These are phyloP conservation scores for Muricea muricata DNA, from an alignment of 92 coral and sea anemone species.

Conservation along the genomic window DNA sequence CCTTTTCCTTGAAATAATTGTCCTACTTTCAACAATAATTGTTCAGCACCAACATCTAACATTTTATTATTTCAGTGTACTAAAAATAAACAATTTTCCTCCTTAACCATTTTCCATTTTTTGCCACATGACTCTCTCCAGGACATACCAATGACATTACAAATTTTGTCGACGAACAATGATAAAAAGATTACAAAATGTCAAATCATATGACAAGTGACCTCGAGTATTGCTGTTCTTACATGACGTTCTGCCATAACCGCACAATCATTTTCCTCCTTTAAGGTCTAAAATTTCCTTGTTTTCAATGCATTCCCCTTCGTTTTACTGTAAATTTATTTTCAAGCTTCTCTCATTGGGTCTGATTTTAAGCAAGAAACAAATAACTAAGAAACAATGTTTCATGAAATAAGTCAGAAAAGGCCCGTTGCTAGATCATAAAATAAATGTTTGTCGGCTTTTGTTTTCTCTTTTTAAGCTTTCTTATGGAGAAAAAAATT, in stretches of 20 bases:
- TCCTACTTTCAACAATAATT: slow-evolving; percentile 77
- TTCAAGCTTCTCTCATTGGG: not conserved
- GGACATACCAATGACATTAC: too few species aligned
- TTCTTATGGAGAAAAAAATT: not conserved
- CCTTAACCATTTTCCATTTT: not conserved
- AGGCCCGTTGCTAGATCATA: too few species aligned
- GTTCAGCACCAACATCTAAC: slow-evolving; percentile 82
- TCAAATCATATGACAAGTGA: not conserved
- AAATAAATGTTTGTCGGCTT: too few species aligned
- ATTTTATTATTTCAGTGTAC: slow-evolving; percentile 44
- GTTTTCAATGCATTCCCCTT: not conserved
- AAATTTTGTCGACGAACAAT: too few species aligned
- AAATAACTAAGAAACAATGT: too few species aligned
- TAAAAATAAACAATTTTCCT: not conserved
- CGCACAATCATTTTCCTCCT: not conserved
- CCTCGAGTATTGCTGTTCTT: not conserved
- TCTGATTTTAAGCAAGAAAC: not conserved
- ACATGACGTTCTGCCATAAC: not conserved
- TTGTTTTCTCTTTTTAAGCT: not conserved
- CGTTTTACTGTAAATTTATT: not conserved
- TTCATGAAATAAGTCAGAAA: too few species aligned
- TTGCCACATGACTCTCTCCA: slow-evolving; percentile 8
- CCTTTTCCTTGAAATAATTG: slow-evolving; percentile 79
- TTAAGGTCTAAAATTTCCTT: not conserved
- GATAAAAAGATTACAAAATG: slow-evolving; percentile 19